phyloP scores from a whole-genome alignment of 2,888 invertebrate species.

The Tipula helvola region DNA sequence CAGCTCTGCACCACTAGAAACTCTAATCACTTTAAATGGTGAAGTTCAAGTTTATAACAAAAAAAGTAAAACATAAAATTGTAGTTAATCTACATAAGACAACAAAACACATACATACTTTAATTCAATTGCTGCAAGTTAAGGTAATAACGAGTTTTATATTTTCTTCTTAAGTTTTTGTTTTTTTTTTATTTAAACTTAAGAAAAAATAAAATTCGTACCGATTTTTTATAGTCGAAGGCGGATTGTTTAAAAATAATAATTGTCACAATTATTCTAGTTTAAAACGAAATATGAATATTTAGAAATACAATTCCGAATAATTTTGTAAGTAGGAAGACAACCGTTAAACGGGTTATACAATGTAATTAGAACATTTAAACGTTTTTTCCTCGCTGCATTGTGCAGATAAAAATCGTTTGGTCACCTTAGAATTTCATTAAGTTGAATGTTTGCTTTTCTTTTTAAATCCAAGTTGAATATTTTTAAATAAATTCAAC shows the following conservation, averaged over 20 bases:
- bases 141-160: neutral
- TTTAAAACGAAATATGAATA: neutral
- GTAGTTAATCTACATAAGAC: neutral
- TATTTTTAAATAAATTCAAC: neutral
- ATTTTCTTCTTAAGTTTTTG: neutral
- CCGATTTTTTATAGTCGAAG: neutral
- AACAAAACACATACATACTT: neutral
- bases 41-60: neutral
- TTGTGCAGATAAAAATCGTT: neutral
- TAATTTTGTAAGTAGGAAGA: neutral
- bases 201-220: neutral
- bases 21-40: neutral
- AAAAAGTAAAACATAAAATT: neutral
- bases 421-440: neutral
- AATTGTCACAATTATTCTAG: neutral
- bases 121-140: neutral
- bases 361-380: neutral
- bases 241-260: neutral
- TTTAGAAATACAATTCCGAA: neutral
- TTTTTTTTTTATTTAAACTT: neutral
- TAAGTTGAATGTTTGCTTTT: neutral
- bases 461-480: neutral
- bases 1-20: neutral
- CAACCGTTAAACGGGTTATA: neutral
- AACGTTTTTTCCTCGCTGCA: neutral